These are phyloP conservation scores for Amphiprion ocellaris DNA, from an alignment of 2,113 vertebrate species.

Conservation along the genomic window DNA sequence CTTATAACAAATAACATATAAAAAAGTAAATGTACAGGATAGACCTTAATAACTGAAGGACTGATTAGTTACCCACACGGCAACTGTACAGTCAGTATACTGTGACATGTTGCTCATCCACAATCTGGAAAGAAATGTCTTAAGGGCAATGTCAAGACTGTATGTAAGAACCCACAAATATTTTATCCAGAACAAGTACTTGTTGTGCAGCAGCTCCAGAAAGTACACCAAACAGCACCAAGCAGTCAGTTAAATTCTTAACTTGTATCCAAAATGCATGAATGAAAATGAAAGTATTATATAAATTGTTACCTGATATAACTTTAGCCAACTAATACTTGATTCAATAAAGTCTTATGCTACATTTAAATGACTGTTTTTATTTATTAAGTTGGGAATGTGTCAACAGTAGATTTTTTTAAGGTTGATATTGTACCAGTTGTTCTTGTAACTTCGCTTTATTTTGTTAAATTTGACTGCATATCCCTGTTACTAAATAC, in stretches of 20 bases:
- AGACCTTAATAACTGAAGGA: background rate
- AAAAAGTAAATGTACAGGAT: background rate
- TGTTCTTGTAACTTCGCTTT: background rate
- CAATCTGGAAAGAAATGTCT: background rate
- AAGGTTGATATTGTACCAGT: background rate
- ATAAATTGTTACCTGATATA: background rate
- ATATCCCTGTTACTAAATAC: background rate
- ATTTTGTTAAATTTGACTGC: conserved; percentile 1
- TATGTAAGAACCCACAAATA: background rate
- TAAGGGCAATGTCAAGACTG: background rate
- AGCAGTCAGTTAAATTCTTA: too few relatives aligned
- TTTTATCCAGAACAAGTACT: background rate
- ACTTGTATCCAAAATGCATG: background rate
- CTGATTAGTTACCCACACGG: background rate
- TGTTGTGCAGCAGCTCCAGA: background rate
- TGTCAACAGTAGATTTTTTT: too few relatives aligned
- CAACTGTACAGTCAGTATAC: background rate
- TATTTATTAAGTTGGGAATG: too few relatives aligned
- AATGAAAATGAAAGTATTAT: background rate
- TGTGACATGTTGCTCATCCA: background rate
- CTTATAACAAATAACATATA: background rate
- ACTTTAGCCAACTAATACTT: background rate
- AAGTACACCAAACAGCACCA: background rate
- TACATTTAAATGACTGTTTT: too few relatives aligned
- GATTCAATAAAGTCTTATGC: too few relatives aligned